Evolutionary conservation across 2,888 invertebrate genomes (phyloP), one percentile per base, ranked within the genome.

Genomic region (Thymelicus acteon): DNA sequence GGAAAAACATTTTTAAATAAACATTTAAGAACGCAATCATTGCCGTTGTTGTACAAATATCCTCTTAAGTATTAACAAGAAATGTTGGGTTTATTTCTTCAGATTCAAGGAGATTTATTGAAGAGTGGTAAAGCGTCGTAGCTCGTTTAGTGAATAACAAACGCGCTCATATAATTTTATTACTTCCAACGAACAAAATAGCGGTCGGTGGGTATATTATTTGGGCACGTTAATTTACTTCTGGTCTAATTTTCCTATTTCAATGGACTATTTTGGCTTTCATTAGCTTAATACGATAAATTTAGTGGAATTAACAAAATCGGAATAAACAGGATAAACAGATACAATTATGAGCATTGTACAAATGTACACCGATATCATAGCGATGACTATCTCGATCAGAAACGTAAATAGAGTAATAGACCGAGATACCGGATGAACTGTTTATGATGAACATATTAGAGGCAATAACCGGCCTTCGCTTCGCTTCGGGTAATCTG

Each of bases 161-260:
- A 87, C 84, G 82, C 80, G 84, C 84, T 82, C 84, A 82, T 84
- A 86, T 87, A 82, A 88, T 86, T 88, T 85, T 84, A 86, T 88
- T 83, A 85, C 82, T 82, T 80, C 73, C 74, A 79, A 75, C 76
- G 71, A 67, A 71, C 69, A 71, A 73, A 62, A 67, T 73, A 67
- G 19, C 52, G 52, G 52, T 52, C 52, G 48, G 47, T 49, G 0
- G 19, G 6, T 7, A 19, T 7, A 52, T 19, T 40, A 40, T 19
- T 52, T 6, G 19, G 15, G n/a, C 52, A 52, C 52, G 19, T 52
- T 52, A 52, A 52, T 52, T 52, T 52, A 52, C 52, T 52, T 52
- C 52, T 52, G 52, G 19, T 19, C 52, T 52, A 52, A 52, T 52
- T 52, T 19, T 52, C 19, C 8, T 52, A 19, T 52, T 52, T 52